Evolutionary conservation across 2,888 invertebrate species (phyloP).

Genomic region (Tachina fera): DNA sequence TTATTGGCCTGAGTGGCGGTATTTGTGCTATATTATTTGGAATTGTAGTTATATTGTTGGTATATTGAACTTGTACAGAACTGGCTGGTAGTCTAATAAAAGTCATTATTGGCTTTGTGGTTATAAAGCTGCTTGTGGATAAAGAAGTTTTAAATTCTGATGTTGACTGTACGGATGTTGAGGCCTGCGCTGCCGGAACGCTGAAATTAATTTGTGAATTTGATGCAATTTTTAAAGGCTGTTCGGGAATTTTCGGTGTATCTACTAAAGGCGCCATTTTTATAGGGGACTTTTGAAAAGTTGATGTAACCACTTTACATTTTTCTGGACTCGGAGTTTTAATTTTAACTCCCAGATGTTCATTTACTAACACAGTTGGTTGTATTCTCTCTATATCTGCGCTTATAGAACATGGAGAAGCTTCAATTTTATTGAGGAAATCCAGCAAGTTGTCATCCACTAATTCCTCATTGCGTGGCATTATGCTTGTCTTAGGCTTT

Average conservation of each 20-base stretch:
- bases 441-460: conserved; percentile 80
- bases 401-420: conserved; percentile 74
- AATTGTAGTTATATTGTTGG: neutral
- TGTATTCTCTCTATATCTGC: conserved; percentile 82
- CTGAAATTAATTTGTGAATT: neutral
- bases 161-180: neutral
- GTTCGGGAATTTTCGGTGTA: neutral
- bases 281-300: conserved; percentile 15
- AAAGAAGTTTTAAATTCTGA: neutral
- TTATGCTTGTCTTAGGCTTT: conserved; percentile 73
- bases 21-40: conserved; percentile 17
- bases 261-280: conserved; percentile 3
- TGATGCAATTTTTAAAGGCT: neutral
- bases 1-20: conserved; percentile 49
- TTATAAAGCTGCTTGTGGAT: conserved; percentile 8
- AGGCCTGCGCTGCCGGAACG: neutral
- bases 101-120: conserved; percentile 27
- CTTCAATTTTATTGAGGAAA: conserved; percentile 78
- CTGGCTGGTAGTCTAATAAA: conserved; percentile 28
- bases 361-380: conserved; percentile 79
- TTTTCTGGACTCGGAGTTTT: conserved; percentile 64
- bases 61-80: conserved; percentile 17
- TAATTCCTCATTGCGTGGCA: conserved; percentile 73
- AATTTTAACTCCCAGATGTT: conserved; percentile 68
- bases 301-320: neutral